Evolutionary conservation across 2,113 vertebrate species (phyloP), one percentile per base, ranked within the genome.

Genomic region (Menura novaehollandiae): DNA sequence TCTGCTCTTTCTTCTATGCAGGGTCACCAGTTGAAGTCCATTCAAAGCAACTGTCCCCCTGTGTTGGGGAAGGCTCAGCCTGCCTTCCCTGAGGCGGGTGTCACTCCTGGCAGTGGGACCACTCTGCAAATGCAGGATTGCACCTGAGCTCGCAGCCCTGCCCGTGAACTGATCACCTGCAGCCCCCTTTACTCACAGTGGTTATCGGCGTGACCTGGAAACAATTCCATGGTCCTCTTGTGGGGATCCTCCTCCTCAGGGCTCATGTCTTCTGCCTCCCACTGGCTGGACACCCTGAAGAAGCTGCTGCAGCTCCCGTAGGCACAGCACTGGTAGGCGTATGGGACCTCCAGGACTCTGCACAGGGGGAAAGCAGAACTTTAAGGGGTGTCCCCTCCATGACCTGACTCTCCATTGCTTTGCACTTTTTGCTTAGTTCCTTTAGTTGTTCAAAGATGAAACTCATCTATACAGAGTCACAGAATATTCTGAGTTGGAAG

Each of bases 321-420:
- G 46, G 98, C 97, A 35, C 99, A 99, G 97, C 99, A 99, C 98
- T 99, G 99, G 96, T 99, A 99, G 85, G 99, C 99, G 0, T 98
- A 99, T 2, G 99, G 99, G 92, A 99, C 99, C 97, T 99, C 99
- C 12, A 99, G 97, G 74, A 99, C 98, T 94, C 99, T 99, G 85
- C 41, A 84, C 22, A 74, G 63, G 35, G n/a, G 26, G 20, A 91
- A 91, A 85, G 55, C 35, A 90, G 47, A 89, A 76, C 44, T 77
- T 76, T 47, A n/a, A 21, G 47, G 30, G 22, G 52, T 9, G 7
- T 46, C 35, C 9, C 6, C 32, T 63, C 39, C 24, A 4, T 15
- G 20, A 35, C 16, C 46, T 49, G 46, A 44, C 27, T 66, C 22
- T 22, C 27, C 35, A 13, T 9, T 37, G 39, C 73, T 72, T 64